phyloP scores from a whole-genome alignment of 2,888 invertebrate genomes.

The Leptarthrus brevirostris region DNA sequence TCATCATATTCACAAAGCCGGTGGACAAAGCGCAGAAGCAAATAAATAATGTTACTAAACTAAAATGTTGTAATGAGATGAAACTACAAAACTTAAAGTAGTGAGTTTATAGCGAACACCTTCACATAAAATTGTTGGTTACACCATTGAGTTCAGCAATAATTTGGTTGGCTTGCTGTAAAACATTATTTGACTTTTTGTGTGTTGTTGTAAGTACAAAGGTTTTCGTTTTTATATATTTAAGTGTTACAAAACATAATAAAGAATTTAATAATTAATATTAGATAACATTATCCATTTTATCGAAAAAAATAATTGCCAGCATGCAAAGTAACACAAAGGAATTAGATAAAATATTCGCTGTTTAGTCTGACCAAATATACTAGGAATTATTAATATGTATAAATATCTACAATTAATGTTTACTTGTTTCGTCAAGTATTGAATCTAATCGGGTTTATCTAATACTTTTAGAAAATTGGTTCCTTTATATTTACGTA shows the following conservation, averaged over 20 bases:
- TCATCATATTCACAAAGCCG: no score
- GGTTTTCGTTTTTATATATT: conserved; percentile 22
- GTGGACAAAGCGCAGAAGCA: no score
- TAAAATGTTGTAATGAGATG: no score
- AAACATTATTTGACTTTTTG: conserved; percentile 55
- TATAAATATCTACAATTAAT: conserved; percentile 23
- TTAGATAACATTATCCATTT: conserved; percentile 30
- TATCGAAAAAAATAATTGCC: conserved; percentile 55
- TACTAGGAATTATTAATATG: neutral
- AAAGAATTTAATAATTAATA: conserved; percentile 25
- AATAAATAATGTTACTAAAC: neutral
- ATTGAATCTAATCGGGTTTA: conserved; percentile 1
- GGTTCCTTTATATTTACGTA: conserved; percentile 8
- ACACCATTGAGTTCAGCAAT: conserved; percentile 65
- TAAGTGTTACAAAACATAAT: conserved; percentile 19
- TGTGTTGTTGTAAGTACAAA: conserved; percentile 38
- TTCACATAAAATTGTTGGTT: conserved; percentile 67
- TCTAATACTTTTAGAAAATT: conserved; percentile 1
- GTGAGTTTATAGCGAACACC: conserved; percentile 36
- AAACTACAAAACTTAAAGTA: conserved; percentile 15
- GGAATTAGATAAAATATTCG: conserved; percentile 31
- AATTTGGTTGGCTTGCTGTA: conserved; percentile 65
- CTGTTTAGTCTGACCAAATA: conserved; percentile 14
- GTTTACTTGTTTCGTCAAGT: neutral
- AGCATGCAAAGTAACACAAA: conserved; percentile 57